These are phyloP conservation scores for Crenichthys baileyi DNA, from an alignment of 2,797 vertebrate species.

Conservation along the genomic window DNA sequence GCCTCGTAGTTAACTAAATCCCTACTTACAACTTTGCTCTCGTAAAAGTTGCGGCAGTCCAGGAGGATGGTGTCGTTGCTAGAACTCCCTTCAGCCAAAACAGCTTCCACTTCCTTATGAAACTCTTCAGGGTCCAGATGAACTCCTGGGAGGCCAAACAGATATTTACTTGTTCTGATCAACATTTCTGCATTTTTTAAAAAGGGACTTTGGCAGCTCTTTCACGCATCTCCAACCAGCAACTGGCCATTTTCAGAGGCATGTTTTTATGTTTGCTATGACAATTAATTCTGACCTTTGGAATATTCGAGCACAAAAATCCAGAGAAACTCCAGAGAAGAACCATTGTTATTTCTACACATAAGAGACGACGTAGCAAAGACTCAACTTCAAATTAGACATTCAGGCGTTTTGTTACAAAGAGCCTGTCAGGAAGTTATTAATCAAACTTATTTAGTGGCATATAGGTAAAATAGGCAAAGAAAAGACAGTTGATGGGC, in stretches of 20 bases:
- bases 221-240: background rate
- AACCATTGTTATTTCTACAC: background rate
- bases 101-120: slow-evolving; percentile 89
- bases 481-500: background rate
- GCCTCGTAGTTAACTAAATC: background rate
- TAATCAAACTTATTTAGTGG: background rate
- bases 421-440: too few relatives aligned
- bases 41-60: slow-evolving; percentile 98
- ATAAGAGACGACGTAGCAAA: background rate
- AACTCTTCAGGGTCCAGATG: slow-evolving; percentile 93
- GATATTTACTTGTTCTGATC: background rate
- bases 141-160: slow-evolving; percentile 76
- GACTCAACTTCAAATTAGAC: background rate
- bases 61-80: slow-evolving; percentile 87
- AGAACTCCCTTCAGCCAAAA: slow-evolving; percentile 78
- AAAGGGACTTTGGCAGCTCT: background rate
- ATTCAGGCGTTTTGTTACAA: background rate
- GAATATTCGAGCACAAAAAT: background rate
- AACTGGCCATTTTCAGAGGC: background rate
- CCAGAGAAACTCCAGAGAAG: background rate
- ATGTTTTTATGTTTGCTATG: background rate
- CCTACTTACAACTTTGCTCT: slow-evolving; percentile 94
- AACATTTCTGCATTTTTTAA: background rate
- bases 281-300: background rate
- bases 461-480: background rate